Evolutionary conservation across 2,113 vertebrate genomes (phyloP), one percentile per base, ranked within the genome.

Genomic region (Sander lucioperca): DNA sequence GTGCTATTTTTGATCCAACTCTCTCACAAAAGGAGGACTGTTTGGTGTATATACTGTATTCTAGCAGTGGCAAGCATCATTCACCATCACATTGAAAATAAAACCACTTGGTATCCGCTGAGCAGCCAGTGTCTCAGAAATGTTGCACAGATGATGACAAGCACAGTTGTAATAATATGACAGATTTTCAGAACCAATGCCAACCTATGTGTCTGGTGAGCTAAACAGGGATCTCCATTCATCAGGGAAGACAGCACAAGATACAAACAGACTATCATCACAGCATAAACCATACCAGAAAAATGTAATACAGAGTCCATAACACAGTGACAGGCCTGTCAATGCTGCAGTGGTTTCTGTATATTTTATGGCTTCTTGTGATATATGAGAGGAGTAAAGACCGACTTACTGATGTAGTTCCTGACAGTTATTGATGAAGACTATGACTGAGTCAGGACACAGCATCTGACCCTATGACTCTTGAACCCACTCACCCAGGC

Each of bases 1-100:
- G 83, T 89, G 90, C 91, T 94, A 94, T 95, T 94, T 94, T 95
- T 89, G 73, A 93, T 85, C 78, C 57, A 45, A 13, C 67, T 79
- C 82, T 73, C 50, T 51, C 74, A 80, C 36, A 43, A 77, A 72
- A 65, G 51, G 63, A 56, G 51, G 63, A 59, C 36, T 27, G 74
- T 77, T 84, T 45, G 47, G 12, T 80, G 88, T 74, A 39, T 47
- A 10, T 27, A 27, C 27, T 27, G 27, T 27, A 27, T 79, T 59
- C 82, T 64, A 71, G 27, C 45, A 2, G 54, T 79, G 85, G 90
- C 72, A 70, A 45, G 73, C 66, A 62, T 72, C 68, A 69, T 74
- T 88, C 78, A 74, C 76, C 77, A 73, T 77, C n/a, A 23, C 48
- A 2, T 62, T 70, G 10, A 72, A 83, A 80, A 83, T 50, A 72